Conservation (phyloP, 2,113 vertebrate species). For the Nycticryphes semicollaris region DNA sequence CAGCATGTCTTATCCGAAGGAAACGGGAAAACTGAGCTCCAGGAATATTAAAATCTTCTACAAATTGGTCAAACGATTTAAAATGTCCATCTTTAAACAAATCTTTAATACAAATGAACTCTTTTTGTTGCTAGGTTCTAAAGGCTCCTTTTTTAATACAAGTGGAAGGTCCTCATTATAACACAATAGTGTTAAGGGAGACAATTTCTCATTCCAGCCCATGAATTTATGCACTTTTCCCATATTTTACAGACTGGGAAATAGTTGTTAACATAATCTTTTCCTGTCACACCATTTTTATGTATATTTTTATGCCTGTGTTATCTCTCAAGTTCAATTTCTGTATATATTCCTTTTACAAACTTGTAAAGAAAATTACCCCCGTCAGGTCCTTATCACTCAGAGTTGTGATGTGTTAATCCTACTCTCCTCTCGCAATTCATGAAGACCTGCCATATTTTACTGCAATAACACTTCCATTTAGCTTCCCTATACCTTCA, state of each 20-base stretch:
- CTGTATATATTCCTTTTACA: background rate
- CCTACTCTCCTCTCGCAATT: background rate
- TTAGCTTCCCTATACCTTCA: background rate
- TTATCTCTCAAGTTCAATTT: constrained; percentile 37
- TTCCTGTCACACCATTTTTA: constrained; percentile 50
- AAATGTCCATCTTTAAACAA: constrained; percentile 67
- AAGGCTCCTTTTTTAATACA: constrained; percentile 63
- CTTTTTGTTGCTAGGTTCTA: constrained; percentile 65
- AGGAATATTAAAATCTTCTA: constrained; percentile 63
- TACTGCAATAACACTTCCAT: background rate
- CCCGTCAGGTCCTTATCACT: constrained; percentile 27
- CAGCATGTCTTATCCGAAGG: constrained; percentile 40
- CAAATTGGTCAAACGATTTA: constrained; percentile 67
- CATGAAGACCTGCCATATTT: background rate
- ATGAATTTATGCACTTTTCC: constrained; percentile 73
- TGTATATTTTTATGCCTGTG: constrained; percentile 47
- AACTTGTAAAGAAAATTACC: background rate
- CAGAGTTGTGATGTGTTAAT: constrained; percentile 17
- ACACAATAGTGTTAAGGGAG: constrained; percentile 64
- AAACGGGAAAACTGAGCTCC: constrained; percentile 51
- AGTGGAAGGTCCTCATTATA: constrained; percentile 71
- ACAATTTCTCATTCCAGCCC: constrained; percentile 72
- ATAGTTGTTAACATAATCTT: constrained; percentile 69
- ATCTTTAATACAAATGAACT: constrained; percentile 63
- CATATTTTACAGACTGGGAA: constrained; percentile 46